Evolutionary conservation across 2,113 vertebrate species (phyloP).

Genomic region (Trematomus loennbergii): DNA sequence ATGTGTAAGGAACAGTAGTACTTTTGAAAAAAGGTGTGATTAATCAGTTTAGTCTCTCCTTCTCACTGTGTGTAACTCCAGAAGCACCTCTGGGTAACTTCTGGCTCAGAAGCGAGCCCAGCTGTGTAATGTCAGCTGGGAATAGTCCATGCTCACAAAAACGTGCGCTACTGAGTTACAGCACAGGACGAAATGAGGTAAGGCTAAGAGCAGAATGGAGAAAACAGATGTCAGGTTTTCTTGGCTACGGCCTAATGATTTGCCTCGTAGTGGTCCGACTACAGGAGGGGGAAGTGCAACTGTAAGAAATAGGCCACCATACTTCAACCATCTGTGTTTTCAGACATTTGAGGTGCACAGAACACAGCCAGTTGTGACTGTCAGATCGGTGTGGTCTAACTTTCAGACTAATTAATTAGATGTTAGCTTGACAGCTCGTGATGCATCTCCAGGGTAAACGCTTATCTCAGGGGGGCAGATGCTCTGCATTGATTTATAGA

Average conservation of each 20-base stretch:
- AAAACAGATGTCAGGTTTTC: constrained; percentile 72
- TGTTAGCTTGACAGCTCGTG: constrained; percentile 60
- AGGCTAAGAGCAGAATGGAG: constrained; percentile 56
- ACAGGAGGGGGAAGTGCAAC: constrained; percentile 29
- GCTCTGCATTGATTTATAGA: constrained; percentile 71
- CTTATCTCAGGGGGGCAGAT: constrained; percentile 75
- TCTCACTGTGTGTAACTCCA: constrained; percentile 64
- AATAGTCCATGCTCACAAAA: constrained; percentile 63
- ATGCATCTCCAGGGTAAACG: constrained; percentile 59
- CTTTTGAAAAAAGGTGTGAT: constrained; percentile 47
- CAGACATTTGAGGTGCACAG: constrained; percentile 28
- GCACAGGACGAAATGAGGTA: constrained; percentile 59
- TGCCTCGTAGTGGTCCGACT: constrained; percentile 59
- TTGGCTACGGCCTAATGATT: constrained; percentile 71
- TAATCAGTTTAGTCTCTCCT: constrained; percentile 56
- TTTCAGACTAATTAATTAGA: constrained; percentile 67
- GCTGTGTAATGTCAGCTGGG: constrained; percentile 78
- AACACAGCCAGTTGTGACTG: constrained; percentile 41
- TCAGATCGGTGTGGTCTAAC: constrained; percentile 37
- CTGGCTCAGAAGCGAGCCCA: constrained; percentile 59
- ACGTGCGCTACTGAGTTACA: constrained; percentile 67
- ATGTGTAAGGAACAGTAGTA: constrained; percentile 21
- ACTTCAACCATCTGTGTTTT: constrained; percentile 55
- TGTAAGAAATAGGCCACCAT: constrained; percentile 54
- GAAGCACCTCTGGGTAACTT: constrained; percentile 72